Base-by-base conservation (phyloP, 2,888 invertebrate species). In the Orthosia incerta region DNA sequence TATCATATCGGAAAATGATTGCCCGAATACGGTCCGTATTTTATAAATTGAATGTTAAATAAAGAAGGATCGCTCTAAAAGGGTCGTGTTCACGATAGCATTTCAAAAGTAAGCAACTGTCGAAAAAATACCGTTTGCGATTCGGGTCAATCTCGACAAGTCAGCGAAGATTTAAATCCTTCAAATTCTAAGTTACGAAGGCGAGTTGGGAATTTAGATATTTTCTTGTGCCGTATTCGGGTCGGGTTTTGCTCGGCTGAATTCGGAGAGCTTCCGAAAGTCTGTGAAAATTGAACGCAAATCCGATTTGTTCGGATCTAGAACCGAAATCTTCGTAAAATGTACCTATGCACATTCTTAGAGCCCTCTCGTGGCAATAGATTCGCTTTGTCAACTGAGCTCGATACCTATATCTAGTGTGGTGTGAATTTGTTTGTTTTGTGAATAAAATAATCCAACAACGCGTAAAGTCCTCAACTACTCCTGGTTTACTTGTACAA, bases 251-350 rank as follows among this genome's bases (percentile, higher is more conserved):
- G 87, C 90, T 89, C 89, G 86, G 88, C 88, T 88, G 90, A 90
- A 91, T 92, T 91, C 88, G 87, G 88, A 77, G 81, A 90, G 92
- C 92, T 93, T 91, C 91, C 89, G 90, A 94, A 93, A 94, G 93
- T 94, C 94, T 94, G 91, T 91, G 93, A 94, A 93, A 95, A 95
- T 95, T 95, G 94, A 93, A 95, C 93, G 93, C 91, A 94, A 95
- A 95, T 95, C 95, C 92, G 95, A 95, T 95, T 95, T 95, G 92
- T 92, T 84, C 89, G 91, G 89, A 91, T 92, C 87, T 89, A 84
- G 87, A 84, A 88, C 89, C 88, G 86, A 91, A 92, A 92, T 92
- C 89, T 91, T 89, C 83, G 84, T 89, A 89, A 91, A 91, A 90
- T 87, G 82, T 90, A 91, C 89, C 90, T 89, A 87, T 89, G 89